Evolutionary conservation across 2,888 invertebrate species (phyloP), one percentile per base, ranked within the genome.

Genomic region (Matsumyia berberina): DNA sequence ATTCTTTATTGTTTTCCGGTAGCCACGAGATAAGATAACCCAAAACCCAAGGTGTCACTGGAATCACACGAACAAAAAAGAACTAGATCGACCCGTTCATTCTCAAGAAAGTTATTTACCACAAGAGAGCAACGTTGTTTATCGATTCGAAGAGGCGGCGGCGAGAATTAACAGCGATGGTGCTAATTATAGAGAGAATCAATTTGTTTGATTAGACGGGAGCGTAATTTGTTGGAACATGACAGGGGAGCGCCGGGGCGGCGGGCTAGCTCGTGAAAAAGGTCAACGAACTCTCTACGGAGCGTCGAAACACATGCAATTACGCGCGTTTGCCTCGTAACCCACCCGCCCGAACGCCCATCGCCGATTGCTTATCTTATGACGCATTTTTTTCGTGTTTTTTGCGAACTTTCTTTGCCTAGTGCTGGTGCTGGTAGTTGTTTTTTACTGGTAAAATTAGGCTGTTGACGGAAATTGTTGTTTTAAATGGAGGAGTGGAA

Each of bases 121-220:
- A 29, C 19, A 51, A n/a, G 24, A 24, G 24, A 24, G 24, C 24
- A 4, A 24, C 1, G 2, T 24, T 24, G 24, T 24, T 24, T 24
- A 67, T 31, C 53, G 42, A 53, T 67, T 29, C 15, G 3, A 39
- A n/a, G 53, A 39, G 51, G 67, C 15, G 37, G 53, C n/a, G 4
- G 24, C 24, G 1, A 24, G 5, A 37, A 39, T 12, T 9, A 29
- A 66, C 37, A 37, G 15, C 53, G 53, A 19, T 39, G 60, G 49
- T 12, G 53, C 44, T 53, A 62, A 64, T 62, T 73, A 64, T 73
- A 73, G 62, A 73, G 53, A 73, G 53, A 64, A 35, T n/a, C 17
- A 73, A 55, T 64, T 64, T 55, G 44, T 55, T 64, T 73, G 35
- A 44, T 44, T 60, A 42, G 51, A 31, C 3, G 49, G 15, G 46